Percentiles rank a stretch among this genome's conserved stretches.
Evolutionary conservation across 92 coral and sea anemone genomes (phyloP).

Genomic region (Umimayanthus chanpuru): DNA sequence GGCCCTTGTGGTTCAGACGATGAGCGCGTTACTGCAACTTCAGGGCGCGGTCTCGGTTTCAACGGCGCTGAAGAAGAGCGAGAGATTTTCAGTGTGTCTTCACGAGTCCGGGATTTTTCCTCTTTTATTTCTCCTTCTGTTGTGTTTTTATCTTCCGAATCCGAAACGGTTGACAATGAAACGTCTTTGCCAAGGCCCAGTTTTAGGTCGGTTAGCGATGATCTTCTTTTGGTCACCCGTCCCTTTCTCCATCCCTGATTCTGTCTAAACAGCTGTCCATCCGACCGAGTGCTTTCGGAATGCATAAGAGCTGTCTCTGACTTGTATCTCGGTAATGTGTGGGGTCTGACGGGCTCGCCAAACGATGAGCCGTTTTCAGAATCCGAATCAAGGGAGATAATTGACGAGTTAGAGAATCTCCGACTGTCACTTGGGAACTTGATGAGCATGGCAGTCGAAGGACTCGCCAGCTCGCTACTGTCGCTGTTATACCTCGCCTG

Average conservation of each 20-base stretch:
- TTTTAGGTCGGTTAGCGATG: neutral
- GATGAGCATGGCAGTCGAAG: constrained; percentile 53
- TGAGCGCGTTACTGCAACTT: constrained; percentile 73
- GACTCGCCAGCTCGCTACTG: constrained; percentile 66
- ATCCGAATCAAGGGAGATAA: constrained; percentile 77
- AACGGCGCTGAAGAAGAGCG: constrained; percentile 94
- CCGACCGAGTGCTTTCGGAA: constrained; percentile 28
- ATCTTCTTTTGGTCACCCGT: neutral
- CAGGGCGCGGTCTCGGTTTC: constrained; percentile 81
- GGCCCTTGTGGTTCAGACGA: constrained; percentile 88
- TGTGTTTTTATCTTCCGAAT: constrained; percentile 48
- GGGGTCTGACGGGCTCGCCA: constrained; percentile 39
- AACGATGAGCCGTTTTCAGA: constrained; percentile 71
- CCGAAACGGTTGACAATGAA: constrained; percentile 7
- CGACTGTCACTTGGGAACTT: constrained; percentile 22
- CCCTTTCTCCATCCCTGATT: constrained; percentile 11
- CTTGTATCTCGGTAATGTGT: constrained; percentile 51
- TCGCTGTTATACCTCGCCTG: constrained; percentile 49
- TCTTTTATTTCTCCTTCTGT: constrained; percentile 42
- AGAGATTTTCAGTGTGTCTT: constrained; percentile 69
- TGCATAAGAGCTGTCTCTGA: constrained; percentile 61
- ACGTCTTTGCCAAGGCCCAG: neutral
- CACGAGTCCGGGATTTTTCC: constrained; percentile 59
- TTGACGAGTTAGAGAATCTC: constrained; percentile 59
- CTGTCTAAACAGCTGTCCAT: neutral